Base-by-base conservation (phyloP, 2,888 invertebrate species). In the Imbricaverruca yamaguchii region DNA sequence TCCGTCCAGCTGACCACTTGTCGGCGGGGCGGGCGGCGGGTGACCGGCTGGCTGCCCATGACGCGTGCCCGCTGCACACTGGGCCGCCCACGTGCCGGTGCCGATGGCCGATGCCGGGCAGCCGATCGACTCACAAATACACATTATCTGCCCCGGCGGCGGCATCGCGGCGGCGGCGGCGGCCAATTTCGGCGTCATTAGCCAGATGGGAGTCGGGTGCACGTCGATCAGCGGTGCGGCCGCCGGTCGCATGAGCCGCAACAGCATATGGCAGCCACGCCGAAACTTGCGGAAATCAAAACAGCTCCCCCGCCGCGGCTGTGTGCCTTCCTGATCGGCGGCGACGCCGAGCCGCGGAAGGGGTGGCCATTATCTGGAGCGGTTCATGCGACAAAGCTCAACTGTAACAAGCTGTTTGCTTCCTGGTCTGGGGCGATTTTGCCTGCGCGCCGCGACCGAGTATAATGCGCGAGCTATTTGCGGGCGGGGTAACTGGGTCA, bases 401-500 rank as follows among this genome's bases (percentile, higher is more conserved):
- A 67, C 67, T 67, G 25, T 67, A 67, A 67, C 67, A n/a, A 67
- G 67, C 25, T 67, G 67, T 67, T 67, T 67, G 25, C 67, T 67
- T 67, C 67, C 67, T 67, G 67, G 67, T n/a, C 11, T 8, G n/a
- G 67, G 25, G 25, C 25, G 25, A 23, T 25, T n/a, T 25, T 10
- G n/a, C 67, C 11, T 8, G 25, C 12, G 67, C 25, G 12, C 3
- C 10, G 13, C n/a, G 67, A 13, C 25, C 10, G 67, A 25, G 67
- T 12, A 67, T 25, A 67, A 67, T 67, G 25, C 23, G 7, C 25
- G 25, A 13, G 67, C 67, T 67, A 67, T 67, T 67, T 67, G 67
- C 67, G 67, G 67, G 25, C 39, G 12, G 25, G n/a, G n/a, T n/a
- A 67, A 25, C 23, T 67, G 25, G 67, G 67, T 67, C 67, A 67